Evolutionary conservation across 1,140 invertebrate genomes (phyloP).

Genomic region (Nixonia krombeini): DNA sequence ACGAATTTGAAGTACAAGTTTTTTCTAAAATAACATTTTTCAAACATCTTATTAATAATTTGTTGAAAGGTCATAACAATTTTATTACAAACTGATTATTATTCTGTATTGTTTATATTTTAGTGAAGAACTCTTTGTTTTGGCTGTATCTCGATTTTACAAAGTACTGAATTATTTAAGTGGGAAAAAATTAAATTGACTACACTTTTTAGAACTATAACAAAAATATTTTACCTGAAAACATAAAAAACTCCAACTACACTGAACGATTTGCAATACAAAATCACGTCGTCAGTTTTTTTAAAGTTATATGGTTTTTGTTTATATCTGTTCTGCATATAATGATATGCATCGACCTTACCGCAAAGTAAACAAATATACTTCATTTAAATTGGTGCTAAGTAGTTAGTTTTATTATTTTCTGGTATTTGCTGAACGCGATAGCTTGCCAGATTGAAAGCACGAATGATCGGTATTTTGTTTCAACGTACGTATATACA

Average conservation of each 20-base stretch:
- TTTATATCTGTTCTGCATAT: conserved; percentile 9
- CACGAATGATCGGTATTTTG: conserved; percentile 16
- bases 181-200: no score
- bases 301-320: conserved; percentile 10
- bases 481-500: no score
- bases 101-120: no score
- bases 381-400: conserved; percentile 36
- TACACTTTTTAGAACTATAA: background rate
- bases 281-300: background rate
- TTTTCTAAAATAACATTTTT: no score
- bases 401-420: conserved; percentile 37
- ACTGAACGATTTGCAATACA: background rate
- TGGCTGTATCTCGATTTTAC: no score
- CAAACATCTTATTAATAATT: no score
- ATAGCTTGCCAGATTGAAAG: conserved; percentile 18
- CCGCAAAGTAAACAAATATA: conserved; percentile 37
- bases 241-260: background rate
- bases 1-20: no score
- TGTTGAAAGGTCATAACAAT: no score
- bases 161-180: no score
- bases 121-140: no score
- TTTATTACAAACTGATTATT: no score
- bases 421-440: conserved; percentile 19
- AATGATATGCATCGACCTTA: conserved; percentile 37
- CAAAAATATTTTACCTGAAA: conserved; percentile 1